Evolutionary conservation across 1,140 invertebrate species (phyloP).

Genomic region (Anagrus nilaparvatae): DNA sequence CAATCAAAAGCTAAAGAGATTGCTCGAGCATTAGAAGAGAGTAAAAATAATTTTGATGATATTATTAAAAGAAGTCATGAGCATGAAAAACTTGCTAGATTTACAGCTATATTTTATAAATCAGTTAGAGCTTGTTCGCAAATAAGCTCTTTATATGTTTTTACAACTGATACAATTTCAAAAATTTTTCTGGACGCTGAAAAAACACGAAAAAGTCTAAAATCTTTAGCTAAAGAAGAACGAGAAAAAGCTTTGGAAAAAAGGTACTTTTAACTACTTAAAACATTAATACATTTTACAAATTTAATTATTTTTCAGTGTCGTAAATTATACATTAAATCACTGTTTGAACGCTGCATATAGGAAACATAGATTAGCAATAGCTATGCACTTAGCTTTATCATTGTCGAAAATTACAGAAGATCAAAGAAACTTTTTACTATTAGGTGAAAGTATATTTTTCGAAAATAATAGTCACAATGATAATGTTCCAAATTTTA

Average conservation of each 20-base stretch:
- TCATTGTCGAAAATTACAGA: constrained; percentile 31
- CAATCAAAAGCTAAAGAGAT: constrained; percentile 83
- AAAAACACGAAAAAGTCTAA: constrained; percentile 16
- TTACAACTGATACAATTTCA: constrained; percentile 65
- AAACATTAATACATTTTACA: background rate
- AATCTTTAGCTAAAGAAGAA: constrained; percentile 19
- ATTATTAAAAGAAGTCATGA: constrained; percentile 64
- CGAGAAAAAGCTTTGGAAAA: constrained; percentile 26
- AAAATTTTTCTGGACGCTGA: constrained; percentile 63
- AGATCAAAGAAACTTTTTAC: constrained; percentile 29
- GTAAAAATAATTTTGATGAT: constrained; percentile 37
- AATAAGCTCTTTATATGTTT: constrained; percentile 67
- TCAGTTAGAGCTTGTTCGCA: constrained; percentile 43
- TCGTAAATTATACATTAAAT: constrained; percentile 32
- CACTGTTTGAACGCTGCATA: constrained; percentile 34
- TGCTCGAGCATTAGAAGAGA: constrained; percentile 62
- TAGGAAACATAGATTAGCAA: constrained; percentile 31
- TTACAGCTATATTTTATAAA: constrained; percentile 70
- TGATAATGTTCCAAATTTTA: constrained; percentile 28
- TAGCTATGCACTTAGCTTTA: constrained; percentile 33
- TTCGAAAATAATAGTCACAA: constrained; percentile 20
- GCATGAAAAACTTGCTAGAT: constrained; percentile 66
- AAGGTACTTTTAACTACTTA: constrained; percentile 23
- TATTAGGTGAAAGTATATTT: constrained; percentile 20
- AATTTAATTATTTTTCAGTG: constrained; percentile 18